Base-by-base conservation (phyloP, 2,113 vertebrate species). In the Ciconia maguari region DNA sequence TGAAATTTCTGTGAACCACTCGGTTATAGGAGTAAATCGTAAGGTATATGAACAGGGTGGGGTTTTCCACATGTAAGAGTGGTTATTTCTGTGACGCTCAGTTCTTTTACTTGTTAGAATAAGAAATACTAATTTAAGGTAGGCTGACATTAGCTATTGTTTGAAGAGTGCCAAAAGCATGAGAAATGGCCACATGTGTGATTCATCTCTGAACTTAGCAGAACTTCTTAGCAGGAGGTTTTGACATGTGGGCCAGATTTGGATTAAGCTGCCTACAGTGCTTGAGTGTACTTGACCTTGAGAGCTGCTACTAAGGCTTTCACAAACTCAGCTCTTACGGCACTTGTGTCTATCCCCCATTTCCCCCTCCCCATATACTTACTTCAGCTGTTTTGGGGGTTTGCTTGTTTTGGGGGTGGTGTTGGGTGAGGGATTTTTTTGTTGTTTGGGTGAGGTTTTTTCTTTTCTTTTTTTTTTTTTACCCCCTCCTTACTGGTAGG, bases 21-120 rank as follows among this genome's bases (percentile, higher is more conserved):
- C 36, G 3, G 16, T 74, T 87, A 51, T 9, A 26, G 34, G 10
- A 15, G 11, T 86, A 19, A 75, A 55, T 78, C 0, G 0, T 9
- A 77, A 46, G 5, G 80, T 46, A 10, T 0, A 2, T 4, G 9
- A 78, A n/a, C 4, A 10, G 9, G 5, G 4, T 52, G 13, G 24
- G 22, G 3, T 41, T 36, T 94, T 86, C 41, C 25, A 38, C 25
- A 58, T 60, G 10, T 38, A 49, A 15, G 41, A 88, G 10, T 61
- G 32, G 26, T 55, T 36, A 34, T 62, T 87, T 83, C 29, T 69
- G n/a, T 82, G 69, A 6, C 41, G 21, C 10, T 72, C 15, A 70
- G 10, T 54, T 81, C 41, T 86, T 60, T 15, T 16, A 41, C 21
- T 29, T 79, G 15, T 68, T 83, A 65, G 30, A 77, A 29, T 77